Evolutionary conservation across 2,113 vertebrate species (phyloP).

Genomic region (Chloebia gouldiae): DNA sequence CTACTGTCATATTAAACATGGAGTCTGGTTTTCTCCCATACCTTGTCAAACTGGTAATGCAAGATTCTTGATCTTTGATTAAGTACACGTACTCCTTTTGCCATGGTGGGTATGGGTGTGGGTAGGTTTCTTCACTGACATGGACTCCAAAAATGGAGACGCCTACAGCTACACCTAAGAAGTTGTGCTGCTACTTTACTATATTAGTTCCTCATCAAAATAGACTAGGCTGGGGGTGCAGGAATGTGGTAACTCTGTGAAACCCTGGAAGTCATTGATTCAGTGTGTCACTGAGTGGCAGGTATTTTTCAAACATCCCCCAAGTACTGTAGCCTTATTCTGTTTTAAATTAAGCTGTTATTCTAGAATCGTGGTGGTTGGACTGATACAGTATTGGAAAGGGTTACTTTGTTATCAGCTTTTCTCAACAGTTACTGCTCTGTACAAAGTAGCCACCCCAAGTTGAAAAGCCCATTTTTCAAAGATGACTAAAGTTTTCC

Average conservation of each 20-base stretch:
- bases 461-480: slow-evolving; percentile 18
- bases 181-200: slow-evolving; percentile 16
- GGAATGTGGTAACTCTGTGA: neutral
- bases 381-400: neutral
- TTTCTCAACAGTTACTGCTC: neutral
- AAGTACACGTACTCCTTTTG: slow-evolving; percentile 50
- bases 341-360: neutral
- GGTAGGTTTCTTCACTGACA: slow-evolving; percentile 33
- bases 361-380: neutral
- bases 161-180: slow-evolving; percentile 49
- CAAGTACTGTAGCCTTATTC: neutral
- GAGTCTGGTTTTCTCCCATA: slow-evolving; percentile 36
- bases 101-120: slow-evolving; percentile 43
- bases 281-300: neutral
- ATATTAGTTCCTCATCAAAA: slow-evolving; percentile 28
- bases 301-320: neutral
- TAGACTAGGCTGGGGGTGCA: neutral
- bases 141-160: slow-evolving; percentile 51
- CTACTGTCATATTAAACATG: slow-evolving; percentile 1
- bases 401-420: neutral
- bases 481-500: neutral
- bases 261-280: neutral
- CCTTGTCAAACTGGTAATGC: slow-evolving; percentile 30
- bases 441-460: neutral
- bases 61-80: slow-evolving; percentile 56